A percentile compares a stretch with the other conserved stretches of the same genome.
phyloP scores from a whole-genome alignment of 2,797 vertebrate genomes.

The Astyanax mexicanus region DNA sequence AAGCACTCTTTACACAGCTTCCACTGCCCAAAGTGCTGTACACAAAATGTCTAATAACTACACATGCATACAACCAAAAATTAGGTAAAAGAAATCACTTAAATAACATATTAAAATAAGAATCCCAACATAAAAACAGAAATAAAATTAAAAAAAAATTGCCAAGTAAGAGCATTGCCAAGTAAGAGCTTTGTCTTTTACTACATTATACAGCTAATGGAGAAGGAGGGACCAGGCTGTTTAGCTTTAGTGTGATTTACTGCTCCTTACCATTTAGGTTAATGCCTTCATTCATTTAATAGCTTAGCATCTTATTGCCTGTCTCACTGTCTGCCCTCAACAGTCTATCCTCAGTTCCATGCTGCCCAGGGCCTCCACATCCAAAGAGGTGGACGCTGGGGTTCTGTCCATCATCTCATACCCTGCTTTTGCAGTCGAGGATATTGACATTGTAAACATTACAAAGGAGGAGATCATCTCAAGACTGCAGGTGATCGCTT shows the following conservation, averaged over 20 bases:
- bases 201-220: conserved; percentile 30
- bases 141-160: too few relatives aligned
- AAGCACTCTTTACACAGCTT: too few relatives aligned
- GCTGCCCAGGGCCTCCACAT: conserved; percentile 94
- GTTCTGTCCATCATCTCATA: conserved; percentile 94
- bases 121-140: too few relatives aligned
- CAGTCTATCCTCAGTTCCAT: conserved; percentile 97
- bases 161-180: conserved; percentile 98
- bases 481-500: conserved; percentile 87
- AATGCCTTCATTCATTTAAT: background rate
- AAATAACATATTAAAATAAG: too few relatives aligned
- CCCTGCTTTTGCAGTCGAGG: conserved; percentile 94
- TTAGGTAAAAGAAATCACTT: too few relatives aligned
- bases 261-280: conserved; percentile 6
- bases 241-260: background rate
- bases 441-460: conserved; percentile 84
- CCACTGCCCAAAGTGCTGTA: too few relatives aligned
- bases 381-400: conserved; percentile 96
- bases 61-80: too few relatives aligned
- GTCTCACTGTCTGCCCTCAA: background rate
- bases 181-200: conserved; percentile 70
- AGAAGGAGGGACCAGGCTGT: background rate
- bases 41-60: too few relatives aligned
- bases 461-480: conserved; percentile 96
- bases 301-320: conserved; percentile 6